A percentile compares a stretch with the other conserved stretches of the same genome.
Evolutionary conservation across 2,888 invertebrate genomes (phyloP).

Genomic region (Thysanoteuthis rhombus): DNA sequence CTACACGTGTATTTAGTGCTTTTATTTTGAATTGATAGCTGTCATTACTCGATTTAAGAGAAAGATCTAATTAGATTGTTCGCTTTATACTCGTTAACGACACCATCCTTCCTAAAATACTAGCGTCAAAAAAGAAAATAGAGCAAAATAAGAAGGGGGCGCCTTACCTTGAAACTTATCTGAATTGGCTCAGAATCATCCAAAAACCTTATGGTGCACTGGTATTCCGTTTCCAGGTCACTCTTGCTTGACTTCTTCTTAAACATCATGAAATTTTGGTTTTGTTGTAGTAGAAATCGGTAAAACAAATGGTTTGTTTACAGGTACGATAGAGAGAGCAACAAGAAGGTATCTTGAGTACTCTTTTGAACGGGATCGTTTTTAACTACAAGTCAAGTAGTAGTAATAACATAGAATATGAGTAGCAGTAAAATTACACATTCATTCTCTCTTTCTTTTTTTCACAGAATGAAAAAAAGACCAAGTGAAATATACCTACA

Average conservation of each 20-base stretch:
- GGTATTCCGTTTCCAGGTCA: conserved; percentile 63
- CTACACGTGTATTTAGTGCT: background rate
- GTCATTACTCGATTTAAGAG: background rate
- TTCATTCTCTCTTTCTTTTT: no score
- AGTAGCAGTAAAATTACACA: background rate
- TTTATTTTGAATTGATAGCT: background rate
- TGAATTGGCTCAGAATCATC: conserved; percentile 65
- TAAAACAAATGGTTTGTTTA: background rate
- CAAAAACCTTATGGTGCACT: conserved; percentile 64
- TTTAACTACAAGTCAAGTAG: background rate
- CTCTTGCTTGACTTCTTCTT: conserved; percentile 58
- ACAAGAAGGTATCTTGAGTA: background rate
- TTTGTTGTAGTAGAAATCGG: background rate
- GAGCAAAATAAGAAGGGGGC: background rate
- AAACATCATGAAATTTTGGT: conserved; percentile 45
- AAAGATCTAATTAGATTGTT: no score
- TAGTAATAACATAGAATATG: background rate
- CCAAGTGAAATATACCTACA: no score
- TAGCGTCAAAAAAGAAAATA: background rate
- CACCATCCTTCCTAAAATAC: no score
- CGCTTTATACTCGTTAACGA: no score
- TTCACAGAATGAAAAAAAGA: no score
- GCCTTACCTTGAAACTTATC: conserved; percentile 63
- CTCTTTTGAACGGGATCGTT: background rate
- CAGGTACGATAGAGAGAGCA: background rate